Percentiles rank a stretch among this genome's conserved stretches.
Conservation (phyloP, 2,113 vertebrate species). For the Chaetodon auriga region DNA sequence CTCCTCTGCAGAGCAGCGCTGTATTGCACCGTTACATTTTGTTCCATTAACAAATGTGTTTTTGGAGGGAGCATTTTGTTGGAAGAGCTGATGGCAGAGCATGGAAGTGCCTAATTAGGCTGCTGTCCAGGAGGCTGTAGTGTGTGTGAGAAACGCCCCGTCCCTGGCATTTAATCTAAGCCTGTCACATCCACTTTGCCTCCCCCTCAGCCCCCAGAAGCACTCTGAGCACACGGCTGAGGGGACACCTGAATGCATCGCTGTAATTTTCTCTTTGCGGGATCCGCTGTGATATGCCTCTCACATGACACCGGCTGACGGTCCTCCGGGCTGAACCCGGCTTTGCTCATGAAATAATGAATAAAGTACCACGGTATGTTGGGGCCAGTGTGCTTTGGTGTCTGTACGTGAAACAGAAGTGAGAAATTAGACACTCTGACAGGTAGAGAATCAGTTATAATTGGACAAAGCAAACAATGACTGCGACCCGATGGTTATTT, state of each 20-base stretch:
- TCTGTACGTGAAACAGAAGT: background rate
- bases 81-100: conserved; percentile 75
- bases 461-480: conserved; percentile 53
- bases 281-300: conserved; percentile 60
- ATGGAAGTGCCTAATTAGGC: conserved; percentile 84
- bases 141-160: conserved; percentile 79
- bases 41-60: conserved; percentile 72
- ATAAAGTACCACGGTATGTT: conserved; percentile 12
- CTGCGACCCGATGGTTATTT: conserved; percentile 45
- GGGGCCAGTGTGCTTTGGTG: background rate
- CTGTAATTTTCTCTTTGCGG: conserved; percentile 75
- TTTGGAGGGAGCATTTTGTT: conserved; percentile 67
- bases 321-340: conserved; percentile 40
- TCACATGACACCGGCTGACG: conserved; percentile 64
- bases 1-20: conserved; percentile 23
- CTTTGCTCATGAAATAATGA: conserved; percentile 58
- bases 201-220: conserved; percentile 70
- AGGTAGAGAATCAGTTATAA: conserved; percentile 50
- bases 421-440: conserved; percentile 5
- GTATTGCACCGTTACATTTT: conserved; percentile 49
- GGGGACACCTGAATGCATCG: conserved; percentile 78
- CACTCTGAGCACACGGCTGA: conserved; percentile 69
- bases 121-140: conserved; percentile 81
- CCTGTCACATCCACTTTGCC: conserved; percentile 83
- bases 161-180: conserved; percentile 84